A percentile compares a stretch with the other conserved stretches of the same genome.
Evolutionary conservation across 1,140 invertebrate genomes (phyloP).

Genomic region (Heliothis virescens): DNA sequence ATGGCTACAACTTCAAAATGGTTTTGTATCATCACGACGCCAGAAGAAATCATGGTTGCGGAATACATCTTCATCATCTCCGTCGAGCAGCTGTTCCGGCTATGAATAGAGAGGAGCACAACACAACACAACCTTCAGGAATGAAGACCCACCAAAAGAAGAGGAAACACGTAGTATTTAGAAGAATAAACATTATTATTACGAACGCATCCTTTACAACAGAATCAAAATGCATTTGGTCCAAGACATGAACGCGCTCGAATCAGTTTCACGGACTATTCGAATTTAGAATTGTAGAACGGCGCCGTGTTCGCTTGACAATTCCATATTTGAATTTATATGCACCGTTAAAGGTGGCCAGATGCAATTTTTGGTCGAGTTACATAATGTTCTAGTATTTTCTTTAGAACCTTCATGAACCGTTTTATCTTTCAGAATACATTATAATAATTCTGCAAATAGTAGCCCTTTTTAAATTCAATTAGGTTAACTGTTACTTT

Average conservation of each 20-base stretch:
- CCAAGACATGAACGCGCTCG: constrained; percentile 58
- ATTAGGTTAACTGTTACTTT: constrained; percentile 10
- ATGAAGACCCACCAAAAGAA: no score
- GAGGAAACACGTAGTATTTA: no score
- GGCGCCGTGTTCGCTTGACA: constrained; percentile 70
- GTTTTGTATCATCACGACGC: no score
- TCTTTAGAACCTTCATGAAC: constrained; percentile 27
- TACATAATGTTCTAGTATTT: constrained; percentile 46
- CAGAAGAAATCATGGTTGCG: no score
- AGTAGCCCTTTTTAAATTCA: background rate
- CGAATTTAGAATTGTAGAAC: constrained; percentile 72
- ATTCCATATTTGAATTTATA: constrained; percentile 72
- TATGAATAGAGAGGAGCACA: no score
- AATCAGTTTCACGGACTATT: constrained; percentile 71
- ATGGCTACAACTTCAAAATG: no score
- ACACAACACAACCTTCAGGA: no score
- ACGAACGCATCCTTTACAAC: constrained; percentile 45
- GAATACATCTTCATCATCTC: no score
- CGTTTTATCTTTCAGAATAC: background rate
- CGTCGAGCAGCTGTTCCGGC: no score
- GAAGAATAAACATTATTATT: background rate
- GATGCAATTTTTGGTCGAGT: constrained; percentile 45
- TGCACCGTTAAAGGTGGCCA: constrained; percentile 67
- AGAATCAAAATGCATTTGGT: constrained; percentile 66
- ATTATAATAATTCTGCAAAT: constrained; percentile 4